Percentiles rank a stretch among this genome's conserved stretches.
Evolutionary conservation across 2,888 invertebrate genomes (phyloP).

Genomic region (Nephrotoma flavescens): DNA sequence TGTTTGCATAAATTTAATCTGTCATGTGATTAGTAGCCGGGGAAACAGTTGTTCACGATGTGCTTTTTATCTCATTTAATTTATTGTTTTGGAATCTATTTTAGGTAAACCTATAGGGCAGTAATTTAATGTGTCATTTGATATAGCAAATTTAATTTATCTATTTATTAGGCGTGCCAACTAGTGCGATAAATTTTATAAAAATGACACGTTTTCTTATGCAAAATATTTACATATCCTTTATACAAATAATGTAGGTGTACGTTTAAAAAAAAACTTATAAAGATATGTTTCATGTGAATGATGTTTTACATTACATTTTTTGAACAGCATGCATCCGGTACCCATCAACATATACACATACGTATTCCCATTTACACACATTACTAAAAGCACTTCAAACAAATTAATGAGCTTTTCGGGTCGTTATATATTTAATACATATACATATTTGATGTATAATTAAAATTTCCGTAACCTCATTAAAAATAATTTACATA

Average conservation of each 20-base stretch:
- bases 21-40: background rate
- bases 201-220: background rate
- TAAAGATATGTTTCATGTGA: background rate
- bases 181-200: background rate
- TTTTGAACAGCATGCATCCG: background rate
- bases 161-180: background rate
- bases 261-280: background rate
- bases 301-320: background rate
- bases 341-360: background rate
- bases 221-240: background rate
- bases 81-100: background rate
- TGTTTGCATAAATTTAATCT: background rate
- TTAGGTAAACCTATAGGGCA: background rate
- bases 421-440: background rate
- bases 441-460: background rate
- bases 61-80: background rate
- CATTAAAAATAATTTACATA: background rate
- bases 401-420: background rate
- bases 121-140: background rate
- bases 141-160: background rate
- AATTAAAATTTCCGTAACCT: background rate
- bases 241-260: background rate
- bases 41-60: background rate
- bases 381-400: background rate
- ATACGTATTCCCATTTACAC: background rate